Percentiles rank a stretch among this genome's conserved stretches.
phyloP scores from a whole-genome alignment of 2,113 vertebrate species.

The Octodon degus region DNA sequence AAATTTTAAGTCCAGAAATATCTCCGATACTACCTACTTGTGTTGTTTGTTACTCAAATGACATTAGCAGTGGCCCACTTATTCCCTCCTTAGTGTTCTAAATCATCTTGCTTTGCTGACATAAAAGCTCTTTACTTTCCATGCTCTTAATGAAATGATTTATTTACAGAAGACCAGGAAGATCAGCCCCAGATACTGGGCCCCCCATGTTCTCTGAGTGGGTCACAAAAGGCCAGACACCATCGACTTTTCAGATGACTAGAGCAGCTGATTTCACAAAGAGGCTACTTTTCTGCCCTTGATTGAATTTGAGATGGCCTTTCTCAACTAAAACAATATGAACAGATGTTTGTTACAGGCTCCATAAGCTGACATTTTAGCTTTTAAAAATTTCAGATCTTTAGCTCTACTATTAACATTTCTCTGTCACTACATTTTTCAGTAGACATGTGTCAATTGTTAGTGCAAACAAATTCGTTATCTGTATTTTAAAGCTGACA shows the following conservation, averaged over 20 bases:
- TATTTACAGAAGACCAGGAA: slow-evolving; percentile 65
- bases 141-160: slow-evolving; percentile 55
- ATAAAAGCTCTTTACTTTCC: not conserved
- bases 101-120: slow-evolving; percentile 54
- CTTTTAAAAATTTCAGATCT: not conserved
- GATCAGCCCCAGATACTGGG: not conserved
- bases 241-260: slow-evolving; percentile 58
- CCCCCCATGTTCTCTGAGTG: not conserved
- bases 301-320: slow-evolving; percentile 60
- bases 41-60: slow-evolving; percentile 20
- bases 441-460: not conserved
- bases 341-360: not conserved
- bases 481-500: slow-evolving; percentile 20
- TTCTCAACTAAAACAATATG: slow-evolving; percentile 39
- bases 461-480: slow-evolving; percentile 32
- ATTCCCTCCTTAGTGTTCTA: not conserved
- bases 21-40: not conserved
- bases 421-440: not conserved
- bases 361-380: slow-evolving; percentile 7
- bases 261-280: slow-evolving; percentile 40
- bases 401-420: not conserved
- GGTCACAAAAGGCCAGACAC: slow-evolving; percentile 37
- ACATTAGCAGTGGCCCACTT: slow-evolving; percentile 1
- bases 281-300: slow-evolving; percentile 36
- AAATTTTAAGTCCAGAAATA: slow-evolving; percentile 10